Percentiles rank a stretch among this genome's conserved stretches.
phyloP scores from a whole-genome alignment of 2,113 vertebrate species.

The Hydropotes inermis region DNA sequence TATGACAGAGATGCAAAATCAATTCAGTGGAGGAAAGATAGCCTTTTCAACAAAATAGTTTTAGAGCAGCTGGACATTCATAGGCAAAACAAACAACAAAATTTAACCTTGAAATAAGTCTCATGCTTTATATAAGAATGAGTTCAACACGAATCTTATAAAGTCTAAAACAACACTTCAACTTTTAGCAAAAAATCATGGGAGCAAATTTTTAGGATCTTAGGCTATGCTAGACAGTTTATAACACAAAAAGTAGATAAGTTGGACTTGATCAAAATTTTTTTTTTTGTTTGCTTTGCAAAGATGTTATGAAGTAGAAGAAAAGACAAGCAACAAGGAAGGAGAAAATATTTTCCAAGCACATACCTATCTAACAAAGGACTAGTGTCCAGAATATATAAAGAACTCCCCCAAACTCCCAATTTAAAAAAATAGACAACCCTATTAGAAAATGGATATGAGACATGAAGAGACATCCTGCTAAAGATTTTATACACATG shows the following conservation, averaged over 20 bases:
- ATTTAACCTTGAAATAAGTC: not conserved
- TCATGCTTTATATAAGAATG: not conserved
- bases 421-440: not conserved
- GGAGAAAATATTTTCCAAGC: not conserved
- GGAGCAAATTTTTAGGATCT: not conserved
- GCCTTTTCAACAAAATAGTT: not conserved
- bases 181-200: not conserved
- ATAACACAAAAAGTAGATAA: not conserved
- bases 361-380: not conserved
- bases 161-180: not conserved
- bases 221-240: not conserved
- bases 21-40: not conserved
- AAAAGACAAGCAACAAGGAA: not conserved
- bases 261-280: not conserved
- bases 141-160: not conserved
- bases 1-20: not conserved
- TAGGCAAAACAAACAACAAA: not conserved
- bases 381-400: not conserved
- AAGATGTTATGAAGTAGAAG: not conserved
- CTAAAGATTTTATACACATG: not conserved
- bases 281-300: not conserved
- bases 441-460: not conserved
- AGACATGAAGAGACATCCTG: not conserved
- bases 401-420: not conserved
- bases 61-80: not conserved